These are phyloP conservation scores for Peromyscus leucopus DNA, from an alignment of 2,113 vertebrate genomes.

Conservation along the genomic window DNA sequence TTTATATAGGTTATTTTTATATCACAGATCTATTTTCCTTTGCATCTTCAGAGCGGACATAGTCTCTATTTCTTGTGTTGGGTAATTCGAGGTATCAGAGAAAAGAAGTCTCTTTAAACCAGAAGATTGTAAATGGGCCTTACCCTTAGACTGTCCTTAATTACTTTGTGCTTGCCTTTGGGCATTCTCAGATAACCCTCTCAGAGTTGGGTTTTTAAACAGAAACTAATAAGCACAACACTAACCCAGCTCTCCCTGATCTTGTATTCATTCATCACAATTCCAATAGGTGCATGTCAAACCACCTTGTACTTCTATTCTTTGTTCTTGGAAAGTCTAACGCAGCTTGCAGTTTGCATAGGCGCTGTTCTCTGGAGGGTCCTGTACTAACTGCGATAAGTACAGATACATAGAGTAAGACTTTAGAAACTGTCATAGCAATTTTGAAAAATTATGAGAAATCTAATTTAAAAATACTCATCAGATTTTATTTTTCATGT, in stretches of 20 bases:
- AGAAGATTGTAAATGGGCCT: conserved; percentile 45
- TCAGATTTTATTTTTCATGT: not conserved
- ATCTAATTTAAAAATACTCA: not conserved
- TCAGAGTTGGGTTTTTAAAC: conserved; percentile 3
- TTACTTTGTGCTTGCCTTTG: conserved; percentile 43
- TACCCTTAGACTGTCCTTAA: conserved; percentile 16
- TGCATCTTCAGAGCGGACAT: conserved; percentile 16
- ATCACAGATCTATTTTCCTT: conserved; percentile 49
- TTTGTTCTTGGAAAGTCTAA: conserved; percentile 18
- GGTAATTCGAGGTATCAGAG: conserved; percentile 46
- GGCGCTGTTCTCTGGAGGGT: not conserved
- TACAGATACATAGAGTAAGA: not conserved
- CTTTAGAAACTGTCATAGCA: not conserved
- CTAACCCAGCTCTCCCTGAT: not conserved
- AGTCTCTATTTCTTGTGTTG: conserved; percentile 30
- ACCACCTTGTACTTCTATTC: not conserved
- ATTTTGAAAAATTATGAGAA: not conserved
- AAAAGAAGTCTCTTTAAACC: conserved; percentile 58
- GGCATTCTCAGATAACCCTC: not conserved
- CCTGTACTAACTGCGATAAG: not conserved
- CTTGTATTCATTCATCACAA: conserved; percentile 21
- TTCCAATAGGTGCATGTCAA: not conserved
- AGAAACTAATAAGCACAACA: not conserved
- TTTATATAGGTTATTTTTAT: conserved; percentile 47
- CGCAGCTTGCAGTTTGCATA: not conserved